Evolutionary conservation across 2,888 invertebrate genomes (phyloP).

Genomic region (Hylaea fasciaria): DNA sequence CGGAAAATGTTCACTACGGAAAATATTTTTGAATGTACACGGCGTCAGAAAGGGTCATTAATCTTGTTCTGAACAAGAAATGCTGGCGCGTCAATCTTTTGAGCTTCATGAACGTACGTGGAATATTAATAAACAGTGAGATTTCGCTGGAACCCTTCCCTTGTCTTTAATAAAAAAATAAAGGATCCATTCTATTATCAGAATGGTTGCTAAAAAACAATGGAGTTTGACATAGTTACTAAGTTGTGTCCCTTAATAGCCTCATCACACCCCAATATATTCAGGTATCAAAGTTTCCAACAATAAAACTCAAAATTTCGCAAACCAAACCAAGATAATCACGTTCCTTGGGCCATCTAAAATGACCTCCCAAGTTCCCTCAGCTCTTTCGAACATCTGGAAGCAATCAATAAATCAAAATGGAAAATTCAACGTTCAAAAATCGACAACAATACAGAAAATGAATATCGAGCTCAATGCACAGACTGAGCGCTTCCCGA

Average conservation of each 20-base stretch:
- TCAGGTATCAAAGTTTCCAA: too few relatives aligned
- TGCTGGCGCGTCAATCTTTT: conserved; percentile 28
- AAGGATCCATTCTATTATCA: too few relatives aligned
- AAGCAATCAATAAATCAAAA: conserved; percentile 5
- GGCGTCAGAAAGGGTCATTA: conserved; percentile 23
- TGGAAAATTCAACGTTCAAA: conserved; percentile 10
- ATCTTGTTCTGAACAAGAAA: conserved; percentile 27
- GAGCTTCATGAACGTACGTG: conserved; percentile 18
- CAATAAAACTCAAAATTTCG: too few relatives aligned
- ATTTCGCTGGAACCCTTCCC: too few relatives aligned
- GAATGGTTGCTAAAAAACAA: too few relatives aligned
- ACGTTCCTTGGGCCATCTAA: background rate
- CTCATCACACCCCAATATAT: too few relatives aligned
- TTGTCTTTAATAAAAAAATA: too few relatives aligned
- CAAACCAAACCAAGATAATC: too few relatives aligned
- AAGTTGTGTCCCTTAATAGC: too few relatives aligned
- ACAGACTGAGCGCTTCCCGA: conserved; percentile 14
- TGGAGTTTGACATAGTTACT: too few relatives aligned
- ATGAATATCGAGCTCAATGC: conserved; percentile 22
- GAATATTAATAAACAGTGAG: conserved; percentile 23
- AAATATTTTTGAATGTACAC: conserved; percentile 30
- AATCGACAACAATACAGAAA: conserved; percentile 18
- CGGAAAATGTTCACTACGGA: conserved; percentile 13
- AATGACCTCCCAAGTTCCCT: background rate
- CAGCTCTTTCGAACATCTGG: background rate